These are phyloP conservation scores for Neotragus moschatus DNA, from an alignment of 2,113 vertebrate species.

Conservation along the genomic window DNA sequence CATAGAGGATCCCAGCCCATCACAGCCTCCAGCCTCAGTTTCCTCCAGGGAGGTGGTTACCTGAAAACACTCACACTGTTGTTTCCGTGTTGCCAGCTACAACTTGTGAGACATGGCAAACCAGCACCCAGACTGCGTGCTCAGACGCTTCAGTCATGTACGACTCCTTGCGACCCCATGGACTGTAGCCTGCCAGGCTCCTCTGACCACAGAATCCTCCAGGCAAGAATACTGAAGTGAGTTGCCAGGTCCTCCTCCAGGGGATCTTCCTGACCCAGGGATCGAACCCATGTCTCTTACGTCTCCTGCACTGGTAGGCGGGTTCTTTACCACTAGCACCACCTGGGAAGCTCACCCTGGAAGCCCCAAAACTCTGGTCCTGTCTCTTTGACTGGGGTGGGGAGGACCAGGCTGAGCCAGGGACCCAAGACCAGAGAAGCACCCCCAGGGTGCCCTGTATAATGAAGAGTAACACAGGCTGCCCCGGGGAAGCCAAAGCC, in stretches of 20 bases:
- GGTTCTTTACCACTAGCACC: neutral
- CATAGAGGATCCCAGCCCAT: neutral
- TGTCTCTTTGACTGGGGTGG: neutral
- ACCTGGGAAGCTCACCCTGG: neutral
- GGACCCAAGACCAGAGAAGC: neutral
- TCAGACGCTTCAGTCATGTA: neutral
- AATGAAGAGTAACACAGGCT: neutral
- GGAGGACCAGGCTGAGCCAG: neutral
- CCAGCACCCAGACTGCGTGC: neutral
- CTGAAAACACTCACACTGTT: accelerated
- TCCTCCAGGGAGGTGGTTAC: neutral
- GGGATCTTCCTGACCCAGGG: neutral
- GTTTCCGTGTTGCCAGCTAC: neutral
- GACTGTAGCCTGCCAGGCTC: neutral
- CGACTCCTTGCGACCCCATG: neutral
- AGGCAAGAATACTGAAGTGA: neutral
- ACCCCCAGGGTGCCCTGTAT: neutral
- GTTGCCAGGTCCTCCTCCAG: neutral
- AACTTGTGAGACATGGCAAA: neutral
- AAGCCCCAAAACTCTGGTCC: neutral
- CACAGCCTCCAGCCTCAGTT: neutral
- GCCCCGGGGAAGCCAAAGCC: accelerated
- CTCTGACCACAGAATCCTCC: neutral
- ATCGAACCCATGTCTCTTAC: neutral
- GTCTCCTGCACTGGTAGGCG: neutral